Evolutionary conservation across 2,888 invertebrate species (phyloP).

Genomic region (Epicampocera succincta): DNA sequence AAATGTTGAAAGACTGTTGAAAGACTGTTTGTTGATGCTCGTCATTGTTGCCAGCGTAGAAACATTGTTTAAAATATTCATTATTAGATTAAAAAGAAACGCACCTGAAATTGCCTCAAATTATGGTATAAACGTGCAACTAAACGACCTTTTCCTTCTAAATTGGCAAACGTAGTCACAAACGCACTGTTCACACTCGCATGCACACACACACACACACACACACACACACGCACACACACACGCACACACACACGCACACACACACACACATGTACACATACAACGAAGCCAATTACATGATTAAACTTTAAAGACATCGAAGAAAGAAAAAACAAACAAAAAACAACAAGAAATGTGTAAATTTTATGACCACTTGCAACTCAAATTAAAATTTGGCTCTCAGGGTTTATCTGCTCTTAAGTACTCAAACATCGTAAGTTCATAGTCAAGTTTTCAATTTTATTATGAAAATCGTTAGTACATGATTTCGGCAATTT

Average conservation of each 20-base stretch:
- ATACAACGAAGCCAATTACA: neutral
- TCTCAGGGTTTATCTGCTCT: neutral
- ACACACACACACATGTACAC: neutral
- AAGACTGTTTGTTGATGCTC: neutral
- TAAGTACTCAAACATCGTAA: neutral
- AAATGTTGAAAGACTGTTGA: neutral
- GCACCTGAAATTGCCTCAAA: neutral
- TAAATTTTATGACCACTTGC: slow-evolving; percentile 8
- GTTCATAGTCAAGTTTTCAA: too few species aligned
- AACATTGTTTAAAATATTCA: neutral
- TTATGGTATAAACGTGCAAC: neutral
- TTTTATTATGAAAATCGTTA: too few species aligned
- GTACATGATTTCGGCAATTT: too few species aligned
- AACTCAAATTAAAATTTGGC: slow-evolving; percentile 13
- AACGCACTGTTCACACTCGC: neutral
- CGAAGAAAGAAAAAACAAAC: too few species aligned
- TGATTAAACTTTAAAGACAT: too few species aligned
- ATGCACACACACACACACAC: neutral
- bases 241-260: neutral
- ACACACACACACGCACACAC: neutral
- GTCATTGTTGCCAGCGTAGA: neutral
- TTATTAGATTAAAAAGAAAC: neutral
- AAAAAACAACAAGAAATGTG: slow-evolving; percentile 5
- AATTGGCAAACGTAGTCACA: neutral
- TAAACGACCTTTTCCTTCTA: neutral